Conservation (phyloP, 2,888 invertebrate genomes). For the Galeruca laticollis region DNA sequence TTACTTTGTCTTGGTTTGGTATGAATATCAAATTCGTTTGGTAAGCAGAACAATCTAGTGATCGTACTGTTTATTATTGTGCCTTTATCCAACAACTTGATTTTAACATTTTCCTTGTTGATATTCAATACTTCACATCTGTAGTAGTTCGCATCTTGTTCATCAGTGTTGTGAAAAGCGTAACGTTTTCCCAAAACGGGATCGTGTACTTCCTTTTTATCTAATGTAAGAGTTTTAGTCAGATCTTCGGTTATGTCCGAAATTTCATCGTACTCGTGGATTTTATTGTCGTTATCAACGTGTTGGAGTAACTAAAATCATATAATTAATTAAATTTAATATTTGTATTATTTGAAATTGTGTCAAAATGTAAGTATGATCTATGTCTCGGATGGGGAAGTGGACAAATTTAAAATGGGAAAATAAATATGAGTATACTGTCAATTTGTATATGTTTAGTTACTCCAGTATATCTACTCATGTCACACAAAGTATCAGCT, state of each 20-base stretch:
- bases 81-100: slow-evolving; percentile 75
- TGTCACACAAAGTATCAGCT: too few species aligned
- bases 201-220: slow-evolving; percentile 32
- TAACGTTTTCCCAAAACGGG: slow-evolving; percentile 44
- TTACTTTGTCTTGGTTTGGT: slow-evolving; percentile 62
- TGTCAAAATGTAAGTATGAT: not conserved
- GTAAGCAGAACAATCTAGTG: slow-evolving; percentile 68
- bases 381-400: too few species aligned
- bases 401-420: too few species aligned
- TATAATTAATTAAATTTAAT: slow-evolving; percentile 44
- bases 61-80: slow-evolving; percentile 64
- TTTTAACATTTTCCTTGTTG: slow-evolving; percentile 58
- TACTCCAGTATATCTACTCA: too few species aligned
- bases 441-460: too few species aligned
- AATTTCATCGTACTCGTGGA: slow-evolving; percentile 41
- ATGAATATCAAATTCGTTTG: slow-evolving; percentile 68
- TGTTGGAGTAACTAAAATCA: slow-evolving; percentile 46
- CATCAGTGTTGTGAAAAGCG: slow-evolving; percentile 48
- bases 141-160: slow-evolving; percentile 43
- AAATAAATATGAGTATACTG: too few species aligned
- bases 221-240: slow-evolving; percentile 30
- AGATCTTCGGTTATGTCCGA: slow-evolving; percentile 36
- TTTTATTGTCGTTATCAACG: slow-evolving; percentile 40
- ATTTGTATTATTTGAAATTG: too few species aligned
- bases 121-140: slow-evolving; percentile 53